Base-by-base conservation (phyloP, 2,113 vertebrate species). In the Paradisaea rubra region DNA sequence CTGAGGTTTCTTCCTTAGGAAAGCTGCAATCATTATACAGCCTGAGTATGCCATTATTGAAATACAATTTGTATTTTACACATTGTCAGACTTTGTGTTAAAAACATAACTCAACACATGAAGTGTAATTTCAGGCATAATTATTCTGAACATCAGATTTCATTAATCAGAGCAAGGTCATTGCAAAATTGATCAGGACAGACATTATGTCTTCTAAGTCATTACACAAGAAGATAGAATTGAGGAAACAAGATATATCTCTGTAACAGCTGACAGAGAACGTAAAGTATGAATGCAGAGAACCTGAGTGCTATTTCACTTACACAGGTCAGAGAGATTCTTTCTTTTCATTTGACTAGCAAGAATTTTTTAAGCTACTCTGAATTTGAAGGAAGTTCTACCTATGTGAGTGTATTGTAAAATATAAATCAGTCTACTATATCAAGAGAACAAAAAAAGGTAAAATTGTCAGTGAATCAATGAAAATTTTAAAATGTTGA, bases 221-320 rank as follows among this genome's bases (percentile, higher is more conserved):
- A 94, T 94, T 96, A 91, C 87, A 92, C 93, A 89, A 76, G 88
- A 88, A 92, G 81, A 96, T 86, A 79, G 91, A 88, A 86, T 44
- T 70, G 47, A 96, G 24, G n/a, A 78, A 83, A 60, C 52, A 64
- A 78, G 68, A 86, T 39, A 21, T 12, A 50, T 68, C 77, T 76
- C 78, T 61, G 11, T 22, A 88, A 59, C 14, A 83, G 59, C 53
- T n/a, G 53, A 83, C 20, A 65, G 20, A 91, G 72, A 71, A 77
- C 7, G 10, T 47, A 11, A 91, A 91, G 53, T 14, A 52, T 17
- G 61, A 30, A 63, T 6, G 28, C 11, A 77, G 56, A 84, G 64
- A 78, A 68, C 3, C 4, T 44, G 35, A 68, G 15, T 47, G 39
- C 18, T 44, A 71, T 35, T 74, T n/a, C 18, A 50, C 10, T 69